Evolutionary conservation across 2,797 vertebrate genomes (phyloP).

Genomic region (Ateles fusciceps): DNA sequence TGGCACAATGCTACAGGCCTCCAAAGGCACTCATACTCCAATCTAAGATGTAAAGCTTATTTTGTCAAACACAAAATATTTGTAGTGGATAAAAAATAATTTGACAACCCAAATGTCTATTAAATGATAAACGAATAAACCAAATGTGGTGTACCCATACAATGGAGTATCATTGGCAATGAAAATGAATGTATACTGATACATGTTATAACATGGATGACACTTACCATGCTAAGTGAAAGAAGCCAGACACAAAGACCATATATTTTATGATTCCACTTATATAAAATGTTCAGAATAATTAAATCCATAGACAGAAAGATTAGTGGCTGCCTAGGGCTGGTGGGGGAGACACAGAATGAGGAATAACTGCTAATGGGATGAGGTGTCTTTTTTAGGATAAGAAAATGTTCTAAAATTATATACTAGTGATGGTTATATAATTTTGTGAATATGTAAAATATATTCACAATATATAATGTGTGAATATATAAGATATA

Average conservation of each 20-base stretch:
- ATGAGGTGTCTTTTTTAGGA: background rate
- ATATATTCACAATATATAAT: background rate
- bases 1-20: background rate
- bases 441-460: background rate
- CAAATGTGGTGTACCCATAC: background rate
- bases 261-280: background rate
- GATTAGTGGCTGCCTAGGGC: background rate
- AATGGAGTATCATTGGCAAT: background rate
- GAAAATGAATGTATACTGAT: background rate
- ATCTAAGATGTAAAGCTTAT: background rate
- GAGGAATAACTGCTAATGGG: background rate
- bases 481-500: background rate
- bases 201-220: background rate
- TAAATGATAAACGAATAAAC: background rate
- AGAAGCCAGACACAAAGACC: background rate
- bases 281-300: conserved; percentile 14
- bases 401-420: conserved; percentile 9
- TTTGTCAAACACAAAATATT: background rate
- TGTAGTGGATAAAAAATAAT: background rate
- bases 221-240: background rate
- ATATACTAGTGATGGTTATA: background rate
- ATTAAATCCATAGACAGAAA: background rate
- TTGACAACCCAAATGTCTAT: background rate
- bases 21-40: background rate
- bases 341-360: background rate